Base-by-base conservation (phyloP, 2,888 invertebrate species). In the Anaspis maculata region DNA sequence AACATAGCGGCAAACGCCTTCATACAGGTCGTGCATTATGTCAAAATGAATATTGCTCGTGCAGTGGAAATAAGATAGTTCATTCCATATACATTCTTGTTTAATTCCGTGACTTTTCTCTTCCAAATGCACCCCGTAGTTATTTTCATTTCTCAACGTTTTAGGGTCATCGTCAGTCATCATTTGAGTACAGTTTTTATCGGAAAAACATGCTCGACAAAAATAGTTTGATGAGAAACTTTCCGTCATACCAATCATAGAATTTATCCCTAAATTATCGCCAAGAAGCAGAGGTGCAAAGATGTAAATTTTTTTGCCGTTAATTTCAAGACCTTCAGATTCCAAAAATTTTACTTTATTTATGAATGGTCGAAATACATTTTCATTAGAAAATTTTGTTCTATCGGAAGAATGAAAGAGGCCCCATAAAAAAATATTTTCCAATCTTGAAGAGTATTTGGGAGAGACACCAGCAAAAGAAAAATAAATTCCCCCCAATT, bases 391-490 rank as follows among this genome's bases (percentile, higher is more conserved):
- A 31, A 34, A 38, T 7, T 6, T 40, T 12, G 13, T 15, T 29
- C 34, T 22, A 29, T 40, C 42, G 13, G 36, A 27, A 7, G 39
- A 37, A 29, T 40, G 40, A 28, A 36, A 42, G 22, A 40, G 28
- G 10, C 36, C 37, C 31, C 30, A 33, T 23, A 42, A 29, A 39
- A 37, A 42, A 31, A 37, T 33, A 37, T 42, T 42, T 16, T 42
- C 42, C 32, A 42, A 32, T 27, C 34, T 15, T 10, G 36, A 35
- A 7, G 30, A 19, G 32, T 16, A 39, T 39, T 41, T 14, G 15
- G 41, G 41, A 25, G 35, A 33, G 11, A 39, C 27, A 14, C 24
- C 36, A 25, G 30, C 30, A 24, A 42, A 26, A 22, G 42, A 33
- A 31, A 27, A 22, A 34, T 42, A 42, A 13, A 42, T 25, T 16